Evolutionary conservation across 2,113 vertebrate genomes (phyloP).

Genomic region (Capreolus pygargus): DNA sequence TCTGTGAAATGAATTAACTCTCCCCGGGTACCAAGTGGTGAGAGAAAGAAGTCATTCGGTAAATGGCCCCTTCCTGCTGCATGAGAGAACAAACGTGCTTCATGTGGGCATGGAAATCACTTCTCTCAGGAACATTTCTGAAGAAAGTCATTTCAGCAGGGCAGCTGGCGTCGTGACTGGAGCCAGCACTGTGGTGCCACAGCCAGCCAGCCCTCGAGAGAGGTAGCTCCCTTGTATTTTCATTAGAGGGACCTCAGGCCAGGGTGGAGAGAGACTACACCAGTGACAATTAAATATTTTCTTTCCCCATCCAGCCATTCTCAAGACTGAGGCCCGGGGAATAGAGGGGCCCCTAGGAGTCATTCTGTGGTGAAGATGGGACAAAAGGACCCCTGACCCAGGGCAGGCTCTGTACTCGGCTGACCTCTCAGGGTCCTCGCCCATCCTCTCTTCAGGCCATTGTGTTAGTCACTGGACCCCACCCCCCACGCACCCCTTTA

Average conservation of each 20-base stretch:
- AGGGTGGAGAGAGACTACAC: not conserved
- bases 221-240: not conserved
- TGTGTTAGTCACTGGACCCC: not conserved
- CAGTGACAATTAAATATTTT: not conserved
- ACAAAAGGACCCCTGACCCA: not conserved
- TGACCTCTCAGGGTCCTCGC: not conserved
- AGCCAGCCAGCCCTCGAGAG: not conserved
- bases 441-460: not conserved
- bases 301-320: not conserved
- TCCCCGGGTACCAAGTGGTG: not conserved
- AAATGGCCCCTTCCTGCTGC: slow-evolving; percentile 27
- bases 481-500: rapidly evolving
- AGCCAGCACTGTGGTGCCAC: not conserved
- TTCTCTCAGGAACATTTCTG: not conserved
- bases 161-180: not conserved
- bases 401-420: not conserved
- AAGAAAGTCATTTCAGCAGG: not conserved
- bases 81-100: not conserved
- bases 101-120: not conserved
- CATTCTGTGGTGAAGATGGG: not conserved
- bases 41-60: slow-evolving; percentile 41
- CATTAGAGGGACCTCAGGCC: not conserved
- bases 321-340: not conserved
- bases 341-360: not conserved
- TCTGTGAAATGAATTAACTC: slow-evolving; percentile 39